Evolutionary conservation across 1,140 invertebrate species (phyloP), one percentile per base, ranked within the genome.

Genomic region (Papilio dardanus): DNA sequence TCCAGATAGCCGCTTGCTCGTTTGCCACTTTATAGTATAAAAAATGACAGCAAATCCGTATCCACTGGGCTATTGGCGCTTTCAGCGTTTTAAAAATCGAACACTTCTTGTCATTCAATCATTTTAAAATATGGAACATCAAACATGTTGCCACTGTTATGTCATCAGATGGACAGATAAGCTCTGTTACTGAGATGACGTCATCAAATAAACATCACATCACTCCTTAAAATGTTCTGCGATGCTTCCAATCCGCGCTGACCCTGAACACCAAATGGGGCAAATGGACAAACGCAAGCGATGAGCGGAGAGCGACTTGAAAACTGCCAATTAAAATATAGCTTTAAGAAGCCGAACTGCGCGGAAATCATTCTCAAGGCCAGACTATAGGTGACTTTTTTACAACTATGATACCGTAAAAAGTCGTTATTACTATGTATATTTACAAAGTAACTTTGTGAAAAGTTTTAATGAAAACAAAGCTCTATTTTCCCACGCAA

Each of bases 181-280:
- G 28, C 69, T 54, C 28, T 71, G 42, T 71, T 24, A 50, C 24
- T 37, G 28, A 71, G 69, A 71, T 71, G 69, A 12, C 69, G 69
- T 71, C 69, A 71, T 71, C 68, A 71, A n/a, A 71, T 71, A 71
- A 50, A 71, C 40, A 76, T 69, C 67, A 33, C 19, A 75, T 77
- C 79, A 80, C 76, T 71, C 66, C 75, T 75, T 66, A 66, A 76
- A 77, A 77, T 77, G 76, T 74, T 67, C 74, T 74, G 76, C 76
- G 75, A 77, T 73, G 73, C 73, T 71, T 73, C 66, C 37, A 66
- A 74, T 77, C 68, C 68, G 68, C 37, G 12, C 28, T 74, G 79
- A 74, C 76, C 79, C 75, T 81, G 79, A 78, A 78, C 62, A 33
- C 75, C 77, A 75, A 77, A 81, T 78, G 67, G 73, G 75, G 75